Conservation (phyloP, 2,797 vertebrate genomes). For the Acanthurus leucopareius region DNA sequence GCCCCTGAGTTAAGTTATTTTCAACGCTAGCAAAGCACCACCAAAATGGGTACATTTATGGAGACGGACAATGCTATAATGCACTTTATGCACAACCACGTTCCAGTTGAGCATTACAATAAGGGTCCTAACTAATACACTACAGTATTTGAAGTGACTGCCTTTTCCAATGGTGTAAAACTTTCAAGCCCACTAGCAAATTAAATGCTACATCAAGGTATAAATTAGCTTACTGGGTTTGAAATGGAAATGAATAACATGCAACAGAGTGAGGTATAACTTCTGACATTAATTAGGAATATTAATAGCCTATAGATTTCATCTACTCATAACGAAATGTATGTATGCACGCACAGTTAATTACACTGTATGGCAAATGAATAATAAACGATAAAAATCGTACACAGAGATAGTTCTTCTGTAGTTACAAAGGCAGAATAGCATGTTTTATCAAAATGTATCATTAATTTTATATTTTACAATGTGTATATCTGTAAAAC, state of each 20-base stretch:
- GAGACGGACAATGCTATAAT: background rate
- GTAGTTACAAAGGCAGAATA: background rate
- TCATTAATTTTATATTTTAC: no score
- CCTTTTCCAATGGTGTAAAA: background rate
- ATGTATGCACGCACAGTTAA: background rate
- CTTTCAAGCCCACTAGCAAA: fast-evolving
- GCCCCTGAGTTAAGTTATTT: background rate
- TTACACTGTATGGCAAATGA: background rate
- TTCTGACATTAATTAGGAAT: fast-evolving
- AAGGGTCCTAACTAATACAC: background rate
- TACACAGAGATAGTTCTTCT: background rate
- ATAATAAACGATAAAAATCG: background rate
- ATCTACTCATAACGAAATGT: background rate
- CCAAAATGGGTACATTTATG: background rate
- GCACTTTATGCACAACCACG: no score
- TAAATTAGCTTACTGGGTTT: background rate
- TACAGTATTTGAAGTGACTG: background rate
- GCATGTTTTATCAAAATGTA: background rate
- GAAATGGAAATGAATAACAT: background rate
- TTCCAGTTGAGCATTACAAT: background rate
- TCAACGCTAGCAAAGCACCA: background rate
- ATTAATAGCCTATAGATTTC: background rate
- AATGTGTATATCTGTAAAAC: background rate
- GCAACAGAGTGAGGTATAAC: background rate
- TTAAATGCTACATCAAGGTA: background rate